Base-by-base conservation (phyloP, 2,888 invertebrate genomes). In the Eupithecia exiguata region DNA sequence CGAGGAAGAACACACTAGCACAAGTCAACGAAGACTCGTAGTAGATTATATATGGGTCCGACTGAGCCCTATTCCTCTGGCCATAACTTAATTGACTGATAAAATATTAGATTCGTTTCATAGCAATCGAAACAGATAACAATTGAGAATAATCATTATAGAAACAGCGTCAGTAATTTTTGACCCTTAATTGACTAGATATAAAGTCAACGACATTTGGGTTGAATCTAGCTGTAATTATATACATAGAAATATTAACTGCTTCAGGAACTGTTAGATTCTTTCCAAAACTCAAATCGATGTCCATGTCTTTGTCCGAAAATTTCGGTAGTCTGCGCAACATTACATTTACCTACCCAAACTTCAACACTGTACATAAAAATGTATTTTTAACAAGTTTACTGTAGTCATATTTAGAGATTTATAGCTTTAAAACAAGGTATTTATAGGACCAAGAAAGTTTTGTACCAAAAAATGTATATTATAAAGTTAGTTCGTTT, bases 391-490 rank as follows among this genome's bases (percentile, higher is more conserved):
- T 86, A 86, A 83, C 87, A 89, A 83, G 88, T 89, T 90, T 87
- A 87, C 87, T 89, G 83, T 92, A 94, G 93, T 94, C 93, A 94
- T 91, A 91, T 80, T 86, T 81, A 88, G 90, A 91, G 87, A 90
- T 88, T 88, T 83, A 92, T 93, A 94, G 94, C 94, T 94, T 94
- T 94, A 94, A 62, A 93, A 82, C 85, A 90, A 92, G 87, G 78
- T 87, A 85, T 84, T 82, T 88, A 84, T 85, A 85, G 85, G 86
- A 81, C 80, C 83, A 84, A 87, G 91, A 88, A 93, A 92, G 92
- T 91, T 93, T 89, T 91, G 87, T 92, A 92, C 93, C 94, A 93
- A 94, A 94, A 91, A 92, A 87, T 93, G 90, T 93, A 91, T 92
- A 92, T 92, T 92, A 84, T 88, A 80, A 84, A 88, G 87, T 89